phyloP scores from a whole-genome alignment of 2,888 invertebrate genomes.

The Macaria notata region DNA sequence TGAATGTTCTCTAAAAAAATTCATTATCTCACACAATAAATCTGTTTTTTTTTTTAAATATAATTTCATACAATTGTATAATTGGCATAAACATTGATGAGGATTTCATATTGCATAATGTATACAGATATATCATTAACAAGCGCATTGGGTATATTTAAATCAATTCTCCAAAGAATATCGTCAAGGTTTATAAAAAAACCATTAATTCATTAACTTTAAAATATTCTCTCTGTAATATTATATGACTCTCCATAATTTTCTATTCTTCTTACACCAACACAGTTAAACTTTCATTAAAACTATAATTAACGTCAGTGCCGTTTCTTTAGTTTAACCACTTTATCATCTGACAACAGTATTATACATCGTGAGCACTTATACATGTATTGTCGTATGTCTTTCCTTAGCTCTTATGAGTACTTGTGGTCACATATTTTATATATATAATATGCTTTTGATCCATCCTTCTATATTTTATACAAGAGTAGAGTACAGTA shows the following conservation, averaged over 20 bases:
- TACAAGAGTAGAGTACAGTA: not conserved
- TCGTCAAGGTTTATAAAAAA: not conserved
- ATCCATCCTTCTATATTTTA: not conserved
- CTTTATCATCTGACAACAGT: slow-evolving; percentile 53
- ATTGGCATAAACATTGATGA: too few relatives aligned
- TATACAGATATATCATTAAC: too few relatives aligned
- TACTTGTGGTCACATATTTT: slow-evolving; percentile 39
- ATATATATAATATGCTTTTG: not conserved
- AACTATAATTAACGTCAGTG: slow-evolving; percentile 42
- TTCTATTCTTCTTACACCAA: slow-evolving; percentile 6
- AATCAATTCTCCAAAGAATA: slow-evolving; percentile 2
- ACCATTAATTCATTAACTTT: not conserved
- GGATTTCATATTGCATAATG: too few relatives aligned
- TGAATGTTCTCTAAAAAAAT: not conserved
- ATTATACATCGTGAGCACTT: slow-evolving; percentile 68
- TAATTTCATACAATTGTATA: too few relatives aligned
- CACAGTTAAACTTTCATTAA: slow-evolving; percentile 18
- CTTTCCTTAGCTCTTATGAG: slow-evolving; percentile 47
- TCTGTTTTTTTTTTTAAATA: not conserved
- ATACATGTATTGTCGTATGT: slow-evolving; percentile 69
- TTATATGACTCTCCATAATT: too few relatives aligned
- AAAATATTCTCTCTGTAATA: too few relatives aligned
- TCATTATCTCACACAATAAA: too few relatives aligned
- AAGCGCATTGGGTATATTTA: not conserved
- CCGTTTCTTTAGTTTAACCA: slow-evolving; percentile 45